These are phyloP conservation scores for Spisula solida DNA, from an alignment of 2,888 invertebrate species.

Conservation along the genomic window DNA sequence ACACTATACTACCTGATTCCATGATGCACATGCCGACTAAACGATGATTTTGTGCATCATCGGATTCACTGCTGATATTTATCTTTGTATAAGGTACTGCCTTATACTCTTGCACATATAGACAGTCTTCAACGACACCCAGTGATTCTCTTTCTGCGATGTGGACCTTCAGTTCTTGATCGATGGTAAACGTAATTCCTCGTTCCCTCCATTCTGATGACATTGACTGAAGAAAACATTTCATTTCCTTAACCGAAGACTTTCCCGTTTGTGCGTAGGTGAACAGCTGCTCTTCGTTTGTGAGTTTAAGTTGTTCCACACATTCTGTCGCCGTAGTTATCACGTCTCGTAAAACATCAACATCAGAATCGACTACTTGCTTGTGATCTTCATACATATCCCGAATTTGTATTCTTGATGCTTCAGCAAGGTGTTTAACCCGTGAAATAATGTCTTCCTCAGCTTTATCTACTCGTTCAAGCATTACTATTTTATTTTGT, in stretches of 20 bases:
- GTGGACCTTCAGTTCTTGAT: neutral
- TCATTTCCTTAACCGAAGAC: conserved; percentile 25
- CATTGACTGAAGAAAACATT: conserved; percentile 16
- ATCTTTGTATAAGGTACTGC: neutral
- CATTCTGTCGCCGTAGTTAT: conserved; percentile 18
- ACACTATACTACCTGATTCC: neutral
- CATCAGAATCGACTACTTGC: conserved; percentile 5
- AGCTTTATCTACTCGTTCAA: conserved; percentile 30
- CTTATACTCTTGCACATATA: neutral
- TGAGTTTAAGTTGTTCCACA: neutral
- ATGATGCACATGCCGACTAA: conserved; percentile 3
- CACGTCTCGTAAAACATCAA: neutral
- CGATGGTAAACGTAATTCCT: conserved; percentile 4
- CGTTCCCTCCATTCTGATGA: neutral
- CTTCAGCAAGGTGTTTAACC: conserved; percentile 19
- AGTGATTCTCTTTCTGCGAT: neutral
- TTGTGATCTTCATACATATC: conserved; percentile 16
- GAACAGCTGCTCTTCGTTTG: conserved; percentile 20
- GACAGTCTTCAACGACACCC: neutral
- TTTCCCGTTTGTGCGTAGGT: neutral
- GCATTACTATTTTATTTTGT: conserved; percentile 1
- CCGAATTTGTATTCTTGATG: conserved; percentile 23
- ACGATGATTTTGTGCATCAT: neutral
- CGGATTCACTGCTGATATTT: neutral
- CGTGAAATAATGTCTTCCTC: conserved; percentile 14